Evolutionary conservation across 2,888 invertebrate genomes (phyloP), one percentile per base, ranked within the genome.

Genomic region (Drosophila eohydei): DNA sequence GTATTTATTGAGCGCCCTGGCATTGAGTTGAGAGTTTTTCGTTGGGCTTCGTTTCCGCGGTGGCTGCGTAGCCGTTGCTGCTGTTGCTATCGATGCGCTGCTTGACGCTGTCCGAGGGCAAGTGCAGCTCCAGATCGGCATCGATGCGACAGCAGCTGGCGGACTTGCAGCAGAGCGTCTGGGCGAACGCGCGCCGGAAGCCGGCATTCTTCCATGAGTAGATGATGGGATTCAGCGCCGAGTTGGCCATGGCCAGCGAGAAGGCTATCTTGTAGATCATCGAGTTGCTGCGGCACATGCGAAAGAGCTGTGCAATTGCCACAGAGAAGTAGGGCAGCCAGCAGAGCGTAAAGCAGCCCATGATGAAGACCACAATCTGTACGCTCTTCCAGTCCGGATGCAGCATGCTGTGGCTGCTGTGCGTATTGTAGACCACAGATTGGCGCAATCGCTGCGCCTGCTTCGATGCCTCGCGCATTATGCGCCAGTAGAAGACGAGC

Each of bases 161-260:
- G 5, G 87, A 70, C 0, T 89, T 89, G 90, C 96, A 96, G 32
- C 94, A 94, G 16, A 96, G 92, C 12, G 96, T 93, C 75, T 95
- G 95, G 36, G 94, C 94, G 90, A 97, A 96, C 1, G 96, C 96
- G 56, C 94, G 94, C 5, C 96, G 94, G 91, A 96, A 97, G 74
- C 95, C 96, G 8, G 95, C 94, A 91, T 96, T 97, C 92, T 97
- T 97, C 97, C 97, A 97, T 36, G 96, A 96, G 93, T 97, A 97
- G 84, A 97, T 96, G 50, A 97, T 93, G 0, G 97, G 97, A 93
- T 97, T 97, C 89, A 96, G 94, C 34, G 96, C 96, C 9, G 96
- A 97, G 92, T 97, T 97, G 59, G 95, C 94, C 94, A 97, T 95
- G 30, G 96, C 97, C 74, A 97, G 93, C 3, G 95, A 95, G 71